These are phyloP conservation scores for Aplodontia rufa DNA, from an alignment of 2,113 vertebrate species.

Conservation along the genomic window DNA sequence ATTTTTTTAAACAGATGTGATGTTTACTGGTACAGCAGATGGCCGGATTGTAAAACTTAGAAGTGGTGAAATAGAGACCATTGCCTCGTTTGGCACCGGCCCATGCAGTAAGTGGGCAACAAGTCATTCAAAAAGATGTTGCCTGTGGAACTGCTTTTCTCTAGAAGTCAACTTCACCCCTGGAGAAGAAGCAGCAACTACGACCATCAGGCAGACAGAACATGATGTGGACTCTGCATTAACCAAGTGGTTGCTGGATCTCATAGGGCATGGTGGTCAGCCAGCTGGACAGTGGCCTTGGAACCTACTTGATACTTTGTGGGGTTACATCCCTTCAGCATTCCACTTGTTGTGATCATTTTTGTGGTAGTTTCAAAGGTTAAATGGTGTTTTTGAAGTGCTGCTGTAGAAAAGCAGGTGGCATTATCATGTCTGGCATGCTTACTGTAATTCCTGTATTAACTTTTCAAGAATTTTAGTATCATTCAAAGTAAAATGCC, in stretches of 20 bases:
- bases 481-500: background rate
- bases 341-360: background rate
- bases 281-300: background rate
- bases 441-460: background rate
- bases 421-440: background rate
- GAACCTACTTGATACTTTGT: background rate
- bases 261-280: background rate
- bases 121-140: background rate
- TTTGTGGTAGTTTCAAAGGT: background rate
- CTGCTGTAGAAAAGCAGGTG: background rate
- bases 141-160: background rate
- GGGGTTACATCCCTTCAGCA: background rate
- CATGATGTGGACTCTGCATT: background rate
- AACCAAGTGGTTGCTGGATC: background rate
- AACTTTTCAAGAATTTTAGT: background rate
- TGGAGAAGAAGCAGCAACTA: background rate
- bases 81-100: conserved; percentile 90
- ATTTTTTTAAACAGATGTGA: conserved; percentile 88
- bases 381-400: background rate
- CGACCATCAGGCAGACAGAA: background rate
- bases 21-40: conserved; percentile 95
- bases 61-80: conserved; percentile 87
- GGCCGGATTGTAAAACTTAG: conserved; percentile 94
- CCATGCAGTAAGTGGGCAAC: conserved; percentile 91
- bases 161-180: background rate